A percentile compares a stretch with the other conserved stretches of the same genome.
These are phyloP conservation scores for Malacoctenus gilli DNA, from an alignment of 2,797 vertebrate species.

Conservation along the genomic window DNA sequence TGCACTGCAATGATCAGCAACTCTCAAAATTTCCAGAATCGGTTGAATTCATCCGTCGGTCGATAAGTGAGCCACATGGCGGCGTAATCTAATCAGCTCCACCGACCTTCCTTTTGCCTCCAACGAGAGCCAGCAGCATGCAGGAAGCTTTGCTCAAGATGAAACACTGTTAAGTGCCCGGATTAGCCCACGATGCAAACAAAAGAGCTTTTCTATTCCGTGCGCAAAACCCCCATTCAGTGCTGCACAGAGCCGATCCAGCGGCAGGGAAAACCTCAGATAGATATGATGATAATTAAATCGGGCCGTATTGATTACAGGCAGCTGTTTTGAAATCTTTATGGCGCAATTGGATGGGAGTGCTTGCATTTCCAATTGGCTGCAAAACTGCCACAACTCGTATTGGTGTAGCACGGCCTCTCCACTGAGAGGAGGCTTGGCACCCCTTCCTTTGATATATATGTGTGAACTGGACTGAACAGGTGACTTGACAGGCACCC, in stretches of 20 bases:
- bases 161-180: slow-evolving; percentile 27
- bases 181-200: slow-evolving; percentile 34
- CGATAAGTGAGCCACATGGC: slow-evolving; percentile 59
- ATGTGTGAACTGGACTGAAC: too few relatives aligned
- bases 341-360: not conserved
- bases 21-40: slow-evolving; percentile 33
- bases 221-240: slow-evolving; percentile 20
- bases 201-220: slow-evolving; percentile 34
- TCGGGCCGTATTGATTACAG: slow-evolving; percentile 1
- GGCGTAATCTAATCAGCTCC: slow-evolving; percentile 67
- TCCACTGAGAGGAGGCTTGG: too few relatives aligned
- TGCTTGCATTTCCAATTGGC: slow-evolving; percentile 1
- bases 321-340: slow-evolving; percentile 1
- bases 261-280: slow-evolving; percentile 1
- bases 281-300: too few relatives aligned
- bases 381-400: too few relatives aligned
- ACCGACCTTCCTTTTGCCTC: slow-evolving; percentile 47
- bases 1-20: slow-evolving; percentile 8
- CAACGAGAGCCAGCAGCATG: slow-evolving; percentile 34
- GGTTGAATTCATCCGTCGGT: slow-evolving; percentile 34
- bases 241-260: slow-evolving; percentile 3
- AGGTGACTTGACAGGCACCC: too few relatives aligned
- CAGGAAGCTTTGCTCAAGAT: slow-evolving; percentile 60
- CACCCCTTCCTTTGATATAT: too few relatives aligned
- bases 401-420: slow-evolving; percentile 8